Base-by-base conservation (phyloP, 23 tunicate genomes). In the Diplosoma virens region DNA sequence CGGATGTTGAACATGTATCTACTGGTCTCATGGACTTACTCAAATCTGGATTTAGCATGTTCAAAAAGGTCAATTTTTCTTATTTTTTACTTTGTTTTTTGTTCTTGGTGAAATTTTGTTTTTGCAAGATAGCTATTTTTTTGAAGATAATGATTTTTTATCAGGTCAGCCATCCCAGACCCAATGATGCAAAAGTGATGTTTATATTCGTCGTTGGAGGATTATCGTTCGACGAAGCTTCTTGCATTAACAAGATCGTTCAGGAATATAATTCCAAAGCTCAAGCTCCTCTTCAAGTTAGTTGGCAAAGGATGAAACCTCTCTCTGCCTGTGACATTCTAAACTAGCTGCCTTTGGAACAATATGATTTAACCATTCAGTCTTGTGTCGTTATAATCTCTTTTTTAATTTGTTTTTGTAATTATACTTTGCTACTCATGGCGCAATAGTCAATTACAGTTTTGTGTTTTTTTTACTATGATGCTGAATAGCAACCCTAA, bases 21-120 rank as follows among this genome's bases (percentile, higher is more conserved):
- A 74, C 87, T 6, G 87, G 87, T 27, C 47, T 70, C 27, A 73
- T 47, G 71, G 87, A 82, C 75, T 50, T 82, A 9, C 34, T 82
- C 16, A 82, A 82, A 34, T 55, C 67, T 14, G 87, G 87, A 48
- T 63, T 82, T 31, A 82, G 87, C 47, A 82, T 82, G 87, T 82
- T 82, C 2, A 70, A 79, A 47, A 82, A 82, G 41, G 74, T 75
- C 25, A 55, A 50, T 22, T 11, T 21, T 23, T 5, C 5, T 14
- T 56, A 11, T 41, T 41, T 41, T 9, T 41, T 41, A 7, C 50
- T 41, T 14, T 41, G 50, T 41, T 41, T 41, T 41, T 41, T 41
- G 50, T 9, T 41, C 50, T 9, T 14, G 9, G 14, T 41, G 9
- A 14, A 41, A 41, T 14, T 41, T 41, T 41, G 9, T 41, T 41